phyloP scores from a whole-genome alignment of 2,113 vertebrate genomes.

The Gobio gobio region DNA sequence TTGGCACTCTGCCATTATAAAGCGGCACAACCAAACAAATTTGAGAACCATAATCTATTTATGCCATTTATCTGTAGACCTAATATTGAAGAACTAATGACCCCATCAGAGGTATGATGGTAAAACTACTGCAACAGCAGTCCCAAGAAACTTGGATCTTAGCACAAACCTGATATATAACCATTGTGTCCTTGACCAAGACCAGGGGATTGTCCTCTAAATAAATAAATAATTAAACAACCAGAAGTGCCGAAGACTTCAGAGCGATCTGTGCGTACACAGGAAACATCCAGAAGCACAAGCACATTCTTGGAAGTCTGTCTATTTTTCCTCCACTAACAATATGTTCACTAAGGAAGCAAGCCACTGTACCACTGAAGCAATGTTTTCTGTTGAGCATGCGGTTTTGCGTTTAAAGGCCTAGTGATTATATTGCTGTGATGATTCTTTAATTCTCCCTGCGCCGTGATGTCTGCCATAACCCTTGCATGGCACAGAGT shows the following conservation, averaged over 20 bases:
- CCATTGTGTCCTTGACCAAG: not conserved
- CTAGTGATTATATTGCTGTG: not conserved
- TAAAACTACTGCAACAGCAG: not conserved
- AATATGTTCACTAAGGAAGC: not conserved
- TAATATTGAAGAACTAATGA: not conserved
- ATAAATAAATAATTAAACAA: slow-evolving; percentile 23
- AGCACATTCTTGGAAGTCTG: not conserved
- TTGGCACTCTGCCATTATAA: no score
- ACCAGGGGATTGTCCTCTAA: not conserved
- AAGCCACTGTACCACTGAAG: not conserved
- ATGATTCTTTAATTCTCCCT: not conserved
- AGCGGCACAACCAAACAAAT: no score
- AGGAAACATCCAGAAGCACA: not conserved
- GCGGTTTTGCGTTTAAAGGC: not conserved
- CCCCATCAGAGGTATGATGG: not conserved
- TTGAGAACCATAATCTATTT: not conserved
- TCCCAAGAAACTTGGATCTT: not conserved
- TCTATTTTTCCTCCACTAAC: not conserved
- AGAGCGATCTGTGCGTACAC: not conserved
- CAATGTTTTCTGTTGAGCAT: not conserved
- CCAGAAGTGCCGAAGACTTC: not conserved
- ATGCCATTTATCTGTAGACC: not conserved
- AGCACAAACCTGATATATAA: not conserved
- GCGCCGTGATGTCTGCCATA: not conserved
- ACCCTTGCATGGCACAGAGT: not conserved